Conservation (phyloP, 2,888 invertebrate genomes). For the Pycnomerus fuliginosus region DNA sequence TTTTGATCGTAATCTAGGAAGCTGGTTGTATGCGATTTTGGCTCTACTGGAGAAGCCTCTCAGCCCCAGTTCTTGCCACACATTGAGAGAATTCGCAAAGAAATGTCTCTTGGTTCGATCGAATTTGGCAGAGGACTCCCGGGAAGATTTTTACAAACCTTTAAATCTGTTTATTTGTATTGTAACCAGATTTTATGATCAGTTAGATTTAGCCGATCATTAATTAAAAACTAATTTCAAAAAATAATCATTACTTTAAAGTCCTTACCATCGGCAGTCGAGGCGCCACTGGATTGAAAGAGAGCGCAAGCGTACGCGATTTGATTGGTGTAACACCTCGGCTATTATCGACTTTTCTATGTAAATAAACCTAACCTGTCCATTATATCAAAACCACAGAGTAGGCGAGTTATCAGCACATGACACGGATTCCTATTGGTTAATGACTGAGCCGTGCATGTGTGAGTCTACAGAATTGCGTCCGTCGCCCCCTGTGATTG, state of each 20-base stretch:
- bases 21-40: conserved; percentile 65
- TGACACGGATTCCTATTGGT: no score
- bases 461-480: conserved; percentile 8
- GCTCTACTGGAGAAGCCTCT: conserved; percentile 62
- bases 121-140: conserved; percentile 43
- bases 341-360: conserved; percentile 17
- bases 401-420: conserved; percentile 12
- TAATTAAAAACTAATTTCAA: conserved; percentile 7
- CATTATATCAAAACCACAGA: conserved; percentile 12
- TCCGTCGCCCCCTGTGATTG: conserved; percentile 9
- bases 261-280: background rate
- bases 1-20: conserved; percentile 55
- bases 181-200: conserved; percentile 72
- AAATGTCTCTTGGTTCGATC: conserved; percentile 52
- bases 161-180: conserved; percentile 75
- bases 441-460: no score
- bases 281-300: no score
- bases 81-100: conserved; percentile 60
- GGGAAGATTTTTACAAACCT: conserved; percentile 53
- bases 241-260: background rate
- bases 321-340: no score
- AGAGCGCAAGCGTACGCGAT: no score
- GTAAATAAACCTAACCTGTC: conserved; percentile 20
- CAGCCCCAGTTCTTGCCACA: conserved; percentile 60
- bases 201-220: conserved; percentile 69